These are phyloP conservation scores for Saccostrea cuccullata DNA, from an alignment of 1,140 invertebrate species.

Conservation along the genomic window DNA sequence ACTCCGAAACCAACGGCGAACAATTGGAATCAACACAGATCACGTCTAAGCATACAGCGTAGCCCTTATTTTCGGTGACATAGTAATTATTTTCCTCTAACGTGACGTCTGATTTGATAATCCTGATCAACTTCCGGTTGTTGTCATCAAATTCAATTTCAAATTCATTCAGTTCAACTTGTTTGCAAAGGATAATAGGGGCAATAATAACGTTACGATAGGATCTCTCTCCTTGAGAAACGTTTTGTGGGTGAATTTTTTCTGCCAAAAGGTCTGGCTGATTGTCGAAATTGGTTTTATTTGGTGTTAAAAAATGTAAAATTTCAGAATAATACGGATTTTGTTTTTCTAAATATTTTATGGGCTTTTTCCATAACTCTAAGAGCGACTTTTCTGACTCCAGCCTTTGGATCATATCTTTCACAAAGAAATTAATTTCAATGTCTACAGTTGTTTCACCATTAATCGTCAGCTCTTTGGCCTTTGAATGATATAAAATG, in stretches of 20 bases:
- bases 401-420: neutral
- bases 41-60: neutral
- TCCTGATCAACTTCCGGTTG: neutral
- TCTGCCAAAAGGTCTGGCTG: neutral
- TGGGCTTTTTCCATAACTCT: neutral
- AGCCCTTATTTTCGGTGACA: neutral
- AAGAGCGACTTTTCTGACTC: neutral
- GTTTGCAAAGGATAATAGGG: neutral
- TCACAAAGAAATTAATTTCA: constrained; percentile 8
- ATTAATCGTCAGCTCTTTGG: neutral
- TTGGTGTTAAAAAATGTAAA: neutral
- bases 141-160: neutral
- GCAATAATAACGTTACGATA: neutral
- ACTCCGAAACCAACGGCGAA: neutral
- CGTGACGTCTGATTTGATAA: neutral
- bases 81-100: neutral
- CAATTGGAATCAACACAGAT: neutral
- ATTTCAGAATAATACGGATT: too few species aligned
- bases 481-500: neutral
- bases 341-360: neutral
- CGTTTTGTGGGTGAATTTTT: neutral
- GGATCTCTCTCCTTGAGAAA: neutral
- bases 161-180: neutral
- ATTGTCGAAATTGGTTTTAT: neutral
- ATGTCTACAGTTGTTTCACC: neutral